Base-by-base conservation (phyloP, 1,140 invertebrate species). In the Chlorops oryzae region DNA sequence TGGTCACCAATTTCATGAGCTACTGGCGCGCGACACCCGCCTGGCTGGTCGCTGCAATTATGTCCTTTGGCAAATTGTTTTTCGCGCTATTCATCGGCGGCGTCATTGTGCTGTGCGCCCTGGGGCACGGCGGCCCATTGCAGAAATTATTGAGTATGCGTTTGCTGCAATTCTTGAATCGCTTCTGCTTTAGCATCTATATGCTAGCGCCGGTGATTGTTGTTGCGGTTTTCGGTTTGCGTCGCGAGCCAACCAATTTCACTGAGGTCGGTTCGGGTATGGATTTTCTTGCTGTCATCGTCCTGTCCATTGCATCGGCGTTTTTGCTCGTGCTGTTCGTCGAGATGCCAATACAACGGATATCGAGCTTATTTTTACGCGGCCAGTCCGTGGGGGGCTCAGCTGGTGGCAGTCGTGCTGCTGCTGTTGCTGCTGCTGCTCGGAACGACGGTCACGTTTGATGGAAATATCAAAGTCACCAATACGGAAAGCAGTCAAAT, bases 31-130 rank as follows among this genome's bases (percentile, higher is more conserved):
- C 38, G n/a, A 50, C 54, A 25, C 53, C 56, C 35, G 20, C 58
- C 15, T 55, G 54, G 51, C 22, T 51, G 45, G 54, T 54, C 23
- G 41, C 58, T 25, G 35, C 41, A 44, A 52, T 55, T 41, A 56
- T 62, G 59, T 59, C 58, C 18, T 22, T 58, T 49, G 61, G 60
- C 35, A 58, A 61, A 48, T 48, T 64, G 47, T 50, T 59, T 54
- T 61, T 67, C 57, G 62, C 61, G 53, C 58, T 64, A 58, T 61
- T 50, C 56, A 57, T 62, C 50, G 62, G 52, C 39, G 46, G 44
- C 17, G 23, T 56, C 42, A 57, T 57, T 49, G 47, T 58, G 47
- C 45, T 51, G 38, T 56, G 52, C 27, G 50, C 44, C 22, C 47
- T 25, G 17, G 49, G 52, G 39, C 50, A 43, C 27, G 56, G 57